A percentile compares a stretch with the other conserved stretches of the same genome.
Conservation (phyloP, 1,140 invertebrate genomes). For the Berghia stephanieae region DNA sequence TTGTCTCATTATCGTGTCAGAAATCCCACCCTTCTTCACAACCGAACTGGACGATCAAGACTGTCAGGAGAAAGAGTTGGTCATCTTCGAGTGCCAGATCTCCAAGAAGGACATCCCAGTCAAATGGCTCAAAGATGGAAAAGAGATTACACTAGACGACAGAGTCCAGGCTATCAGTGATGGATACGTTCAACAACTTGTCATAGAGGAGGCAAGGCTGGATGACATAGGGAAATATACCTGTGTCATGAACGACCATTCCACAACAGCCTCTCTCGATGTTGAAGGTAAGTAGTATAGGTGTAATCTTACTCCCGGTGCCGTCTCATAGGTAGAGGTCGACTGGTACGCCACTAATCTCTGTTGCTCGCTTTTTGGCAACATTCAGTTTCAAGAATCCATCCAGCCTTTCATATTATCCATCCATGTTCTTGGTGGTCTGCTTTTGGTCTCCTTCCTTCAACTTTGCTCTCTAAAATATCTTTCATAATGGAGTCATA, state of each 20-base stretch:
- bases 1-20: constrained; percentile 39
- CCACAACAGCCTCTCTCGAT: constrained; percentile 51
- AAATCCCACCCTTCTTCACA: constrained; percentile 54
- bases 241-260: constrained; percentile 54
- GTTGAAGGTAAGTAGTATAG: constrained; percentile 53
- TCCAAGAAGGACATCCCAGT: constrained; percentile 55
- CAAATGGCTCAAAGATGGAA: constrained; percentile 73
- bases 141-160: constrained; percentile 71
- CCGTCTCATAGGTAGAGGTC: too few relatives aligned
- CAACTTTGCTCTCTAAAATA: too few relatives aligned
- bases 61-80: constrained; percentile 50
- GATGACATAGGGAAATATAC: constrained; percentile 58
- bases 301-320: neutral
- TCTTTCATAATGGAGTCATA: too few relatives aligned
- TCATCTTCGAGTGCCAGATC: constrained; percentile 60
- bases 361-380: too few relatives aligned
- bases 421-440: too few relatives aligned
- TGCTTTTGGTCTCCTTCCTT: neutral
- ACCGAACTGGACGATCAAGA: constrained; percentile 51
- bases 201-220: constrained; percentile 51
- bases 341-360: too few relatives aligned
- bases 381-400: too few relatives aligned
- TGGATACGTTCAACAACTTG: constrained; percentile 54
- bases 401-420: too few relatives aligned
- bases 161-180: constrained; percentile 71